Evolutionary conservation across 1,140 invertebrate species (phyloP), one percentile per base, ranked within the genome.

Genomic region (Mylabris phalerata): DNA sequence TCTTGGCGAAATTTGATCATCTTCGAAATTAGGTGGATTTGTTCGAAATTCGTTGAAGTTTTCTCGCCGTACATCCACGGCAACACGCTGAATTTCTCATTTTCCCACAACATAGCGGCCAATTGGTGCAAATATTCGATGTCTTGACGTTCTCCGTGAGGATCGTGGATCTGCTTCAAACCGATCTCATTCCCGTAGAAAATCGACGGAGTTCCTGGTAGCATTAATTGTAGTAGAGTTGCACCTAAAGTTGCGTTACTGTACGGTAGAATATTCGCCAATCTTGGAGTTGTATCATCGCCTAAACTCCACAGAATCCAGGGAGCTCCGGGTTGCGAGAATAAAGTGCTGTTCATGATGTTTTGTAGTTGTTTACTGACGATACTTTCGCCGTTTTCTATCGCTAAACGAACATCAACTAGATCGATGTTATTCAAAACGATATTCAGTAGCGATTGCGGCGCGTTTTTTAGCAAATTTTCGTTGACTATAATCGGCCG

Each of bases 101-200:
- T 65, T 9, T 73, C 71, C 82, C 81, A 85, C 19, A 76, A 69
- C 86, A 89, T 89, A 25, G 82, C 79, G 4, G 79, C 75, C 26
- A 89, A 71, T 67, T 88, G 84, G 60, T 84, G 81, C 32, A 84
- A 66, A 67, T 85, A 79, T 43, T 78, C 72, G 4, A 85, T 75
- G 65, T 88, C 82, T 55, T 78, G 74, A 55, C 81, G 79, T 70
- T 87, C 82, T 40, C 74, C 73, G 41, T 80, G 73, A 24, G 77
- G 72, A 60, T 80, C 77, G 9, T 71, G 61, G 19, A 75, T 63
- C 54, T 77, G 70, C 41, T 78, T 61, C 40, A 82, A 73, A 11
- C 80, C 81, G 59, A 90, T 81, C 78, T 91, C 89, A 72, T 92
- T 89, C 4, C 88, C 88, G 70, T 92, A 91, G 70, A 91, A 88